phyloP scores from a whole-genome alignment of 2,888 invertebrate species.

The Copidosoma aretas region DNA sequence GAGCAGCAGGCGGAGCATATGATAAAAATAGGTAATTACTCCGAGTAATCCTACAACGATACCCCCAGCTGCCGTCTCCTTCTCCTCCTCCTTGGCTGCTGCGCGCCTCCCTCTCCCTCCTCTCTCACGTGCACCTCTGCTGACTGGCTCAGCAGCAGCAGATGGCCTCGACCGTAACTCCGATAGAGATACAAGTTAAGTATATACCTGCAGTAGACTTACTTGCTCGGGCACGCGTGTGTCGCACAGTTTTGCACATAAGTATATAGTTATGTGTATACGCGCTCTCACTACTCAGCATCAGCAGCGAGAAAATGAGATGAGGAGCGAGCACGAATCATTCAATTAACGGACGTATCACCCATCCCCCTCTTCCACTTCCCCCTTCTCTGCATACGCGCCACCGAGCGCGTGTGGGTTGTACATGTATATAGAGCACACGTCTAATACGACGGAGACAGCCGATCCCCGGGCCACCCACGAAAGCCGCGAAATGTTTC shows the following conservation, averaged over 20 bases:
- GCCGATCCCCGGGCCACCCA: constrained; percentile 42
- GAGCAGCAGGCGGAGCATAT: constrained; percentile 40
- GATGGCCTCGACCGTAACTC: not conserved
- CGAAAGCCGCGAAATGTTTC: constrained; percentile 60
- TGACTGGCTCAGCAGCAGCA: too few species aligned
- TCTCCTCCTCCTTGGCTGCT: not conserved
- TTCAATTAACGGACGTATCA: constrained; percentile 57
- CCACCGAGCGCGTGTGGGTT: too few species aligned
- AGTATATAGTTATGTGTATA: not conserved
- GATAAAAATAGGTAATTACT: constrained; percentile 63
- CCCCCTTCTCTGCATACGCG: constrained; percentile 11
- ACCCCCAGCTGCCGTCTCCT: constrained; percentile 27
- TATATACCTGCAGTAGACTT: not conserved
- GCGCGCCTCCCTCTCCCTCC: not conserved
- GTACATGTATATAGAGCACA: too few species aligned
- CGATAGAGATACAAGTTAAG: too few species aligned
- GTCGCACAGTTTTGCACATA: too few species aligned
- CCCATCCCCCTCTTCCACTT: constrained; percentile 46
- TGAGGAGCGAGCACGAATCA: constrained; percentile 51
- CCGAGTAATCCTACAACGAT: constrained; percentile 58
- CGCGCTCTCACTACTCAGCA: constrained; percentile 32
- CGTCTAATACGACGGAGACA: constrained; percentile 16
- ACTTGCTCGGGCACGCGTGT: not conserved
- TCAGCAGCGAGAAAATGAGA: constrained; percentile 2
- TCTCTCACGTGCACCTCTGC: not conserved